phyloP scores from a whole-genome alignment of 2,797 vertebrate species.

The Lutjanus argentimaculatus region DNA sequence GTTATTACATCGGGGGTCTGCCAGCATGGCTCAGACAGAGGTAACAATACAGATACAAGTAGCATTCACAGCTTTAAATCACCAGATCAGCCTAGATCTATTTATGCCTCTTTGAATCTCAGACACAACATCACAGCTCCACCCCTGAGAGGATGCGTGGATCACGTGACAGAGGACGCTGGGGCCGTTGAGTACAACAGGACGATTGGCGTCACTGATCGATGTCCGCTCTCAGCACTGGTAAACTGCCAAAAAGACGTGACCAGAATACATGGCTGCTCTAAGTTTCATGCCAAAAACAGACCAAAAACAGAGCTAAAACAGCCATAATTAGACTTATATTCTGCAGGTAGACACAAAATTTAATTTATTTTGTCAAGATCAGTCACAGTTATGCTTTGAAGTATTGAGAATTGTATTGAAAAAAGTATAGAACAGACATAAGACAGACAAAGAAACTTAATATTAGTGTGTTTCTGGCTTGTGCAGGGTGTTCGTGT shows the following conservation, averaged over 20 bases:
- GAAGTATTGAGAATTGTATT: neutral
- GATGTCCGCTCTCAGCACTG: conserved; percentile 72
- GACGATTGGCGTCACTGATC: conserved; percentile 61
- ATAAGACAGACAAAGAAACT: too few relatives aligned
- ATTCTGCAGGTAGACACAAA: too few relatives aligned
- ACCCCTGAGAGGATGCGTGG: conserved; percentile 73
- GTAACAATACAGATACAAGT: conserved; percentile 79
- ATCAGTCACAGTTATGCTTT: neutral
- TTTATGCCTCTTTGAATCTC: conserved; percentile 25
- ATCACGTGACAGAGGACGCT: conserved; percentile 35
- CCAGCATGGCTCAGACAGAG: conserved; percentile 84
- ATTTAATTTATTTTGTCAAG: neutral
- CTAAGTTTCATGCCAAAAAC: neutral
- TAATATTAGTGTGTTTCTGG: conserved; percentile 3
- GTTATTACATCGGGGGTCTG: conserved; percentile 90
- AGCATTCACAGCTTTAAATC: neutral
- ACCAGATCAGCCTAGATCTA: neutral
- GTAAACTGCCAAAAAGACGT: conserved; percentile 45
- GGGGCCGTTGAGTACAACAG: conserved; percentile 26
- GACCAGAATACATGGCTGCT: neutral
- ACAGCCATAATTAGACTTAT: too few relatives aligned
- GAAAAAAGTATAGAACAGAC: neutral
- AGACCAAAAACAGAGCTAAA: too few relatives aligned
- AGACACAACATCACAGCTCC: conserved; percentile 73
- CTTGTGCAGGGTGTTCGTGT: conserved; percentile 58